phyloP scores from a whole-genome alignment of 92 coral and sea anemone genomes.

The Palythoa grandiflora region DNA sequence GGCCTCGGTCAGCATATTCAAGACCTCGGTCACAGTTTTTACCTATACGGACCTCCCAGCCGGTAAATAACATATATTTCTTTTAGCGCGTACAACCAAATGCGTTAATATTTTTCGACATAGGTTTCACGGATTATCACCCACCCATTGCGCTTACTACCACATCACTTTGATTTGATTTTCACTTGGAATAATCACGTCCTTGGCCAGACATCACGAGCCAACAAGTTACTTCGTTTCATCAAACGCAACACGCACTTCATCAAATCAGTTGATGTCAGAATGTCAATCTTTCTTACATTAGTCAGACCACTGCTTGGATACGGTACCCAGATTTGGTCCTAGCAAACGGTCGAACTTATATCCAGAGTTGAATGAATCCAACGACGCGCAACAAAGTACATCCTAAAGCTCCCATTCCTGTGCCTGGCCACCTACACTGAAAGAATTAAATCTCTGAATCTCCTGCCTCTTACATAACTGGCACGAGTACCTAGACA shows the following conservation, averaged over 20 bases:
- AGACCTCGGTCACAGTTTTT: no score
- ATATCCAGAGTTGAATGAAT: conserved; percentile 5
- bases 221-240: conserved; percentile 11
- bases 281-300: conserved; percentile 1
- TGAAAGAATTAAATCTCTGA: background rate
- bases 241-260: conserved; percentile 11
- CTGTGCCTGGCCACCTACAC: background rate
- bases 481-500: conserved; percentile 14
- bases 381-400: no score
- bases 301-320: conserved; percentile 12
- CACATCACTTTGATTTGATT: no score
- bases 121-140: no score
- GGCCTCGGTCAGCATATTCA: no score
- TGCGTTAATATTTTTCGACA: no score
- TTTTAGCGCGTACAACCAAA: no score
- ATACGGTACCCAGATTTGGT: no score
- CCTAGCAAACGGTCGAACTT: conserved; percentile 5
- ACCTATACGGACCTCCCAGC: no score
- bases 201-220: conserved; percentile 2
- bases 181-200: background rate
- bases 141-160: no score
- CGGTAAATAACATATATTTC: no score
- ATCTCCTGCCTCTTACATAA: conserved; percentile 12
- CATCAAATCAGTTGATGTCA: conserved; percentile 23
- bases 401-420: no score